Evolutionary conservation across 1,140 invertebrate species (phyloP), one percentile per base, ranked within the genome.

Genomic region (Bombus terrestris): DNA sequence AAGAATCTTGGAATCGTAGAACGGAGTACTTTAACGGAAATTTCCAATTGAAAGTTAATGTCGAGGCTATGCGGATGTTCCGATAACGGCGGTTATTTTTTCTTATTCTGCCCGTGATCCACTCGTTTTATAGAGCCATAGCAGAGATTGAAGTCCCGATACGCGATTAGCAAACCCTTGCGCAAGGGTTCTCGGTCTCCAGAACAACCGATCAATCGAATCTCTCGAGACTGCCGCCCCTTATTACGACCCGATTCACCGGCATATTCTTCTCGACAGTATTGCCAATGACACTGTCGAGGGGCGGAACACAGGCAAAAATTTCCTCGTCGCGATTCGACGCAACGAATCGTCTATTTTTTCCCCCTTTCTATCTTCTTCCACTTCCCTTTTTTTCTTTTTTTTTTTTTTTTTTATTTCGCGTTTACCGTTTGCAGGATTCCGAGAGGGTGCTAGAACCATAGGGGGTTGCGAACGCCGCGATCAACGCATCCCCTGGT

Each of bases 121-220:
- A 69, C 41, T 62, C 80, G 32, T 47, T 83, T 83, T 77, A 83
- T 59, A 47, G 64, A 73, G 6, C 28, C 47, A 22, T 78, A 80
- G 15, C 66, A 79, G 76, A 80, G 77, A 85, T 85, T 72, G 83
- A 62, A 85, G 75, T 59, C 83, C 37, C 68, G 83, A 85, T 73
- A 85, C 83, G 83, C 83, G 83, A 85, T 85, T 85, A 85, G 83
- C 76, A 79, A 85, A 72, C 83, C 76, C 76, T 80, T 80, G 74
- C 37, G 82, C 74, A 83, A 83, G 82, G 82, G 82, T 83, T 83
- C 82, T 64, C 82, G 62, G 82, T 83, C 74, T 77, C 37, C 37
- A 41, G 74, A 83, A 83, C 82, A 83, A 83, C 74, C 82, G 74
- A 83, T 83, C 82, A 77, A 78, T 78, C 82, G 82, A 78, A 57